These are phyloP conservation scores for Danio choprae DNA, from an alignment of 2,797 vertebrate genomes.

Conservation along the genomic window DNA sequence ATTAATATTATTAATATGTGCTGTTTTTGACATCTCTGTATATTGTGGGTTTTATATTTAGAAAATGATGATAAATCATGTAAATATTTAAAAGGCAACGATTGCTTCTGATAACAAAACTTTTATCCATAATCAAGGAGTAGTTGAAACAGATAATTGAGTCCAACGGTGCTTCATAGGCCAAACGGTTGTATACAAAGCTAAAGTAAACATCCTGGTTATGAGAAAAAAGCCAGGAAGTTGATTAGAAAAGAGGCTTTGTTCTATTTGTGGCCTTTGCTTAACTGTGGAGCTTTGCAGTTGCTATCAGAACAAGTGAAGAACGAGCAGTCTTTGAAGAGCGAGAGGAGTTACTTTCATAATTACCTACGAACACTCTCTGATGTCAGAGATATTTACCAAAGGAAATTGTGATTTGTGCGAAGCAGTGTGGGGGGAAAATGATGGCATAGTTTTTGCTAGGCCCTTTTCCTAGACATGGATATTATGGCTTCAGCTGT, in stretches of 20 bases:
- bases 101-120: not conserved
- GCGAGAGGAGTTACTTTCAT: conserved; percentile 16
- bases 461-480: conserved; percentile 21
- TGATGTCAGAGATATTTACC: conserved; percentile 45
- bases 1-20: not conserved
- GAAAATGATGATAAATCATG: not conserved
- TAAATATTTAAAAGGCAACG: conserved; percentile 14
- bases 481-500: conserved; percentile 26
- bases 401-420: conserved; percentile 52
- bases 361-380: conserved; percentile 27
- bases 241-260: conserved; percentile 37
- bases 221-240: conserved; percentile 30
- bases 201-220: conserved; percentile 43
- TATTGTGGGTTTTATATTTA: not conserved
- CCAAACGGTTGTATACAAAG: conserved; percentile 35
- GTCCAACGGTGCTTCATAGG: conserved; percentile 7
- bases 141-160: not conserved
- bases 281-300: conserved; percentile 17
- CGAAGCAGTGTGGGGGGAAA: conserved; percentile 14
- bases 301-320: conserved; percentile 34
- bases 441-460: conserved; percentile 28
- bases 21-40: not conserved
- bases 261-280: conserved; percentile 39
- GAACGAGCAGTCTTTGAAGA: conserved; percentile 20
- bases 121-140: conserved; percentile 10